Conservation (phyloP, 2,888 invertebrate species). For the Oxyscelio sp. region DNA sequence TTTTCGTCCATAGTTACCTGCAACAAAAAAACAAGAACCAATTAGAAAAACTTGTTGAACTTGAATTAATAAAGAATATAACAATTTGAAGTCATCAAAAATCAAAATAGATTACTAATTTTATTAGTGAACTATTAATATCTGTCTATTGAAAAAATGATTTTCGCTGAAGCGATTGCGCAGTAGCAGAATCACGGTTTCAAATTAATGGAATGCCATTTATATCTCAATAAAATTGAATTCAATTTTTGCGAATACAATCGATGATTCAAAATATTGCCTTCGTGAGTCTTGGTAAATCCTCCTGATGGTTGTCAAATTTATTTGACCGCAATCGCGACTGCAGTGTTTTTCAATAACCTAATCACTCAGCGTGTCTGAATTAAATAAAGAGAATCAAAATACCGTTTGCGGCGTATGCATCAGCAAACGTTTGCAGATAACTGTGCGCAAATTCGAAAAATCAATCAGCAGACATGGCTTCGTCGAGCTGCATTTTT, state of each 20-base stretch:
- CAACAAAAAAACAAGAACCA: conserved; percentile 34
- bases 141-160: not conserved
- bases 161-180: not conserved
- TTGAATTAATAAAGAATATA: not conserved
- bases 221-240: not conserved
- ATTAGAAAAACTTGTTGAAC: too few relatives aligned
- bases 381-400: not conserved
- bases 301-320: not conserved
- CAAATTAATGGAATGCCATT: conserved; percentile 14
- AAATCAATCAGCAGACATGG: not conserved
- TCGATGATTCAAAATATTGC: not conserved
- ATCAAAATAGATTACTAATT: too few relatives aligned
- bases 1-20: conserved; percentile 53
- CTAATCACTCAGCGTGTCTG: not conserved
- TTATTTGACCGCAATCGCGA: not conserved
- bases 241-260: conserved; percentile 17
- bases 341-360: too few relatives aligned
- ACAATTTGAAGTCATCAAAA: too few relatives aligned
- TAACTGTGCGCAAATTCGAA: too few relatives aligned
- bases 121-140: too few relatives aligned
- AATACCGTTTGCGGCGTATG: not conserved
- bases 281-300: not conserved
- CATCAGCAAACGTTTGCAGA: too few relatives aligned
- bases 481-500: not conserved
- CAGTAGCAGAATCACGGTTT: not conserved